Evolutionary conservation across 2,888 invertebrate species (phyloP).

Genomic region (Conomelus anceps): DNA sequence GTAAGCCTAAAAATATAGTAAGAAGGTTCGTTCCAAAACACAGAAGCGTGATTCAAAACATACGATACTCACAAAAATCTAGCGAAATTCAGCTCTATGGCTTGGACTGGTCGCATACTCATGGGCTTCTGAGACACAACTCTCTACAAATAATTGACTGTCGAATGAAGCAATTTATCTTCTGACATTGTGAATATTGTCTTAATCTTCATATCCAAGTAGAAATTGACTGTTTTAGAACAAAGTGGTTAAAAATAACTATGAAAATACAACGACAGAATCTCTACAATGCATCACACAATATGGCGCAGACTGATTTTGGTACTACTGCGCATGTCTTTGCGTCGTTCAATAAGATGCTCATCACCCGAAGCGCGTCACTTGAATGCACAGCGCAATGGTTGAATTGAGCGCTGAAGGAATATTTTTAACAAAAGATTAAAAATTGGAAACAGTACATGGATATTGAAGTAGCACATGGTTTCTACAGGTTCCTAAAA

Average conservation of each 20-base stretch:
- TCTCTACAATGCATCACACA: background rate
- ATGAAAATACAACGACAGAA: background rate
- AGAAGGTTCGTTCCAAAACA: background rate
- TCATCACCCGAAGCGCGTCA: background rate
- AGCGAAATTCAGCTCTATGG: slow-evolving; percentile 25
- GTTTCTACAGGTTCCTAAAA: no score
- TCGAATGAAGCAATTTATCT: background rate
- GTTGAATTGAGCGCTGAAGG: no score
- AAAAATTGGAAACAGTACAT: no score
- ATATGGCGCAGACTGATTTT: background rate
- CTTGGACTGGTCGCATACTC: background rate
- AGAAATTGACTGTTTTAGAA: background rate
- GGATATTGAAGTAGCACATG: no score
- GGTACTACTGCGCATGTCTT: background rate
- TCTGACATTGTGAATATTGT: background rate
- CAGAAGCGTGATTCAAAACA: background rate
- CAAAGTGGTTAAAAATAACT: background rate
- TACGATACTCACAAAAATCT: background rate
- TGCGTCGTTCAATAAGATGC: background rate
- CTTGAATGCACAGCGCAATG: no score
- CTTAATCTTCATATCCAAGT: background rate
- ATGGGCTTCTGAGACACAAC: background rate
- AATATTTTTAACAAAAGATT: no score
- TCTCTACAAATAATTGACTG: background rate
- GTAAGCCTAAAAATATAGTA: background rate